Conservation (phyloP, 2,797 vertebrate species). For the Sorex maritimensis region DNA sequence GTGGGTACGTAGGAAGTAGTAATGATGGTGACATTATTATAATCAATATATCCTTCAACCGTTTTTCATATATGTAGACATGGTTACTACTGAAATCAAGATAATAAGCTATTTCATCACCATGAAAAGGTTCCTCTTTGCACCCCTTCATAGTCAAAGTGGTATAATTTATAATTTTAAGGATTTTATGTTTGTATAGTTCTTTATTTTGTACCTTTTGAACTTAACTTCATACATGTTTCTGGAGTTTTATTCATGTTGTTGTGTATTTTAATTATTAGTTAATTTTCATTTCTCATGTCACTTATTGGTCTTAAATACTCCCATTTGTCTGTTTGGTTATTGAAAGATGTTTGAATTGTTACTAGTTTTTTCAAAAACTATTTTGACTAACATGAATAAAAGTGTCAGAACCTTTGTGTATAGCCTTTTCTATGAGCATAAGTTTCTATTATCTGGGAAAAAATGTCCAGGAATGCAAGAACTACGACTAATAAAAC, state of each 20-base stretch:
- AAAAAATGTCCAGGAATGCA: background rate
- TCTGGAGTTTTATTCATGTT: background rate
- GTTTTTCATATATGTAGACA: background rate
- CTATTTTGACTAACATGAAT: background rate
- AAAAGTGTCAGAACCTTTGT: background rate
- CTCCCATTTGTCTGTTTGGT: background rate
- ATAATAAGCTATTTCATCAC: background rate
- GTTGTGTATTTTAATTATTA: background rate
- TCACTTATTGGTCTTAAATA: background rate
- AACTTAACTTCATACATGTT: background rate
- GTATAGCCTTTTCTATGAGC: background rate
- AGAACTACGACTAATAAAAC: background rate
- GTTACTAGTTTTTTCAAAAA: background rate
- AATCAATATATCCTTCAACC: background rate
- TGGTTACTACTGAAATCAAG: background rate
- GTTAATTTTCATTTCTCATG: background rate
- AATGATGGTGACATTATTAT: background rate
- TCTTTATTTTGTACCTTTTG: background rate
- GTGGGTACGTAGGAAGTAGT: background rate
- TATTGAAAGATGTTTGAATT: background rate
- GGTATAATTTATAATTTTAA: background rate
- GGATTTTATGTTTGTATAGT: background rate
- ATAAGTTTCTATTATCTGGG: background rate
- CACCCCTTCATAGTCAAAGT: background rate
- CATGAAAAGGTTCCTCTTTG: background rate